These are phyloP conservation scores for Dasyornis broadbenti DNA, from an alignment of 2,113 vertebrate genomes.

Conservation along the genomic window DNA sequence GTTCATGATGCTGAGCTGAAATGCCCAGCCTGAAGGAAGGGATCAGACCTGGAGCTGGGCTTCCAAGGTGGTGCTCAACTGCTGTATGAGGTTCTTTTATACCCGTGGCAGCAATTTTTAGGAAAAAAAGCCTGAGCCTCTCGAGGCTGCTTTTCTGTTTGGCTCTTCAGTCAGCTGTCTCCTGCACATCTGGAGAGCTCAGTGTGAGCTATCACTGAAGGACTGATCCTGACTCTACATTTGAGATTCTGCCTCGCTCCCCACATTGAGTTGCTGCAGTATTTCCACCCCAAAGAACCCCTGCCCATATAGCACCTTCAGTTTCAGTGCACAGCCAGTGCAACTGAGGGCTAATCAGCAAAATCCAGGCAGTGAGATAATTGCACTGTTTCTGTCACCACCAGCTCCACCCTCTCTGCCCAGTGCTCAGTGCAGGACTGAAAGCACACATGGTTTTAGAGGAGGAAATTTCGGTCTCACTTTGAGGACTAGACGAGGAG, in stretches of 20 bases:
- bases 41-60: background rate
- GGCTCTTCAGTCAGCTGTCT: background rate
- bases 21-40: background rate
- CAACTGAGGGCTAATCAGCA: background rate
- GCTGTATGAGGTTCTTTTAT: background rate
- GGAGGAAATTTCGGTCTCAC: background rate
- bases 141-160: background rate
- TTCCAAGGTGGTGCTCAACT: background rate
- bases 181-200: background rate
- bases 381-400: background rate
- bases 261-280: background rate
- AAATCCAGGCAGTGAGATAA: background rate
- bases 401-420: background rate
- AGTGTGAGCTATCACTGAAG: background rate
- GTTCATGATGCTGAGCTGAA: background rate
- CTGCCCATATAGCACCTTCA: background rate
- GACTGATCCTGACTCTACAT: background rate
- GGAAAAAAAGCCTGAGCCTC: background rate
- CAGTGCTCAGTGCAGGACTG: background rate
- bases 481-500: background rate
- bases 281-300: background rate
- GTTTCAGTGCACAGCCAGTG: background rate
- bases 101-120: rapidly evolving
- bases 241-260: background rate
- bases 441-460: background rate